A percentile compares a stretch with the other conserved stretches of the same genome.
These are phyloP conservation scores for Anthoptus insignis DNA, from an alignment of 2,888 invertebrate species.

Conservation along the genomic window DNA sequence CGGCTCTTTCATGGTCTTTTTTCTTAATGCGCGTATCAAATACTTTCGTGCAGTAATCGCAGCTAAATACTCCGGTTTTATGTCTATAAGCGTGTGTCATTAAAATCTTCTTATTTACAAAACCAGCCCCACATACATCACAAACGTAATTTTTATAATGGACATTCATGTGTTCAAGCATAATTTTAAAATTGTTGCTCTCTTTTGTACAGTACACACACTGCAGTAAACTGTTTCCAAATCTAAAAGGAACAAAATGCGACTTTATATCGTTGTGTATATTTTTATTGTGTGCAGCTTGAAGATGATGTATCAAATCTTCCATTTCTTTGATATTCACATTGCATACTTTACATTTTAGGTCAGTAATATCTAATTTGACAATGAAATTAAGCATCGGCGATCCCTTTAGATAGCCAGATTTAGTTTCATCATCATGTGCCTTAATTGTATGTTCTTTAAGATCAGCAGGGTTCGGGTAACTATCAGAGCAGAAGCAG, in stretches of 20 bases:
- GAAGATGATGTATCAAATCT: slow-evolving; percentile 56
- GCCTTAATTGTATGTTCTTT: slow-evolving; percentile 21
- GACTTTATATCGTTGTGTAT: slow-evolving; percentile 55
- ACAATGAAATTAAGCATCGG: slow-evolving; percentile 26
- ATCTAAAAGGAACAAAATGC: slow-evolving; percentile 62
- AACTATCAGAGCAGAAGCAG: slow-evolving; percentile 30
- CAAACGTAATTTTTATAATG: slow-evolving; percentile 66
- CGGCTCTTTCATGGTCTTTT: slow-evolving; percentile 71
- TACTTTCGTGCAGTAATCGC: slow-evolving; percentile 71
- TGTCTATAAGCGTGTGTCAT: slow-evolving; percentile 63
- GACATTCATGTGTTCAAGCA: slow-evolving; percentile 63
- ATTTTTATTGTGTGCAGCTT: slow-evolving; percentile 51
- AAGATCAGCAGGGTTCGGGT: slow-evolving; percentile 16
- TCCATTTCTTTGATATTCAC: slow-evolving; percentile 47
- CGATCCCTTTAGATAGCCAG: slow-evolving; percentile 26
- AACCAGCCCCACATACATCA: slow-evolving; percentile 60
- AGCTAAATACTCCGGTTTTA: slow-evolving; percentile 62
- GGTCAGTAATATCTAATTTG: slow-evolving; percentile 50
- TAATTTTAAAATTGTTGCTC: slow-evolving; percentile 59
- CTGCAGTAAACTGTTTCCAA: slow-evolving; percentile 51
- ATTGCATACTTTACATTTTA: slow-evolving; percentile 44
- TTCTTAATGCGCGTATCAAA: slow-evolving; percentile 74
- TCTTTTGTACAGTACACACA: slow-evolving; percentile 59
- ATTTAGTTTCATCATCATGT: slow-evolving; percentile 37
- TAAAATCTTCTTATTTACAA: slow-evolving; percentile 58